Evolutionary conservation across 2,888 invertebrate genomes (phyloP).

Genomic region (Serrognathus titanus): DNA sequence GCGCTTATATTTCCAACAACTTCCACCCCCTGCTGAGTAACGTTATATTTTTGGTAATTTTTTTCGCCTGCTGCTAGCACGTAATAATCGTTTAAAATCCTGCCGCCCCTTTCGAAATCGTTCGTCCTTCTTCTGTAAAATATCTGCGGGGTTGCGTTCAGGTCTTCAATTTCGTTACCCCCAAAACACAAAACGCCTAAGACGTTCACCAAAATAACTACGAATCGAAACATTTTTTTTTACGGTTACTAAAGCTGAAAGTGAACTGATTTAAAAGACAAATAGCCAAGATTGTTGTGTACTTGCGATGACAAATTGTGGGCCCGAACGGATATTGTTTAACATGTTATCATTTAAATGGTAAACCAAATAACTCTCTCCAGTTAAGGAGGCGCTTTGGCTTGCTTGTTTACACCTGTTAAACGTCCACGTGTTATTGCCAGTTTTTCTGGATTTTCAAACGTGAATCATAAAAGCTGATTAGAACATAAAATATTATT

Average conservation of each 20-base stretch:
- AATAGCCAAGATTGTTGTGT: constrained; percentile 8
- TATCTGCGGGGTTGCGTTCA: no score
- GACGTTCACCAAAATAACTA: constrained; percentile 11
- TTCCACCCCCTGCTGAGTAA: not conserved
- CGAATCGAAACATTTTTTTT: constrained; percentile 21
- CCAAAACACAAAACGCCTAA: not conserved
- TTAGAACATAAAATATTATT: no score
- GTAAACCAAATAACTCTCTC: constrained; percentile 1
- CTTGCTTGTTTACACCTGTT: no score
- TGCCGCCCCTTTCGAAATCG: no score
- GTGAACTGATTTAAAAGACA: not conserved
- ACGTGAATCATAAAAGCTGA: no score
- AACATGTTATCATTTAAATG: constrained; percentile 23
- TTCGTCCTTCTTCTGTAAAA: no score
- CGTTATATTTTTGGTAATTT: no score
- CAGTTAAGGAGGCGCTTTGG: not conserved
- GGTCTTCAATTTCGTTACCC: no score
- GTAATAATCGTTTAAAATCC: no score
- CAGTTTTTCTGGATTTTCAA: no score
- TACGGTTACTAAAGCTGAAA: constrained; percentile 8
- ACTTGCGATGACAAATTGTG: constrained; percentile 36
- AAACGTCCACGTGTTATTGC: not conserved
- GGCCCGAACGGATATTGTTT: constrained; percentile 43
- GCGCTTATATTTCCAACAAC: not conserved
- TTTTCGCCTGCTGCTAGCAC: no score